These are phyloP conservation scores for Nyleta sp. DNA, from an alignment of 2,888 invertebrate genomes.

Conservation along the genomic window DNA sequence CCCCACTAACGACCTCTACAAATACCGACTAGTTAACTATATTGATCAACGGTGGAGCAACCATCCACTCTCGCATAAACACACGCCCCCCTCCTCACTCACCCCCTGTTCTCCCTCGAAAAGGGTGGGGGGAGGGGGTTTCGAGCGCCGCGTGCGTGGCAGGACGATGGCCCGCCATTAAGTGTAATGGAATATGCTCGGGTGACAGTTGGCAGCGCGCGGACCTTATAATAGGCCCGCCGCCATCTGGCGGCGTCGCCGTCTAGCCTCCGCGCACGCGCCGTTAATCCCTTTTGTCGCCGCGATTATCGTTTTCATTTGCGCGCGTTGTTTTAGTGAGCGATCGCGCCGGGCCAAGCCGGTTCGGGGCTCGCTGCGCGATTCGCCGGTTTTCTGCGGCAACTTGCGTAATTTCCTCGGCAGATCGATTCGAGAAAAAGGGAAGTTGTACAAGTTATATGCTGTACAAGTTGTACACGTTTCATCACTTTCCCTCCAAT, in stretches of 20 bases:
- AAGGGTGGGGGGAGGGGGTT: too few relatives aligned
- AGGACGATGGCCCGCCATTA: constrained; percentile 48
- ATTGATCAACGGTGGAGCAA: constrained; percentile 73
- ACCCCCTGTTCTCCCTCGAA: background rate
- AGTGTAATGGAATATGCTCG: constrained; percentile 70
- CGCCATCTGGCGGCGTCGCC: constrained; percentile 66
- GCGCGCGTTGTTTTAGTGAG: too few relatives aligned
- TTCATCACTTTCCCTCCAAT: too few relatives aligned
- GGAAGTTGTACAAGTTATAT: too few relatives aligned
- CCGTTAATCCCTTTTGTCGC: constrained; percentile 52
- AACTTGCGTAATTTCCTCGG: too few relatives aligned
- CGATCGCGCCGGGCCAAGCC: too few relatives aligned
- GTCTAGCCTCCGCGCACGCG: constrained; percentile 49
- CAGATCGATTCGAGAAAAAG: too few relatives aligned
- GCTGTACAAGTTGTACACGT: too few relatives aligned
- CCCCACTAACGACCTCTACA: constrained; percentile 67
- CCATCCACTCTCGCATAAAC: constrained; percentile 70
- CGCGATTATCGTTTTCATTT: constrained; percentile 50
- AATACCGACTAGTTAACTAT: constrained; percentile 72
- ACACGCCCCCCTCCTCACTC: constrained; percentile 8
- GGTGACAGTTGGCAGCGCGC: constrained; percentile 67
- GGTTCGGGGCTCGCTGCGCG: too few relatives aligned
- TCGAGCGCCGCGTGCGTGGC: too few relatives aligned
- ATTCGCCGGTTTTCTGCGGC: too few relatives aligned
- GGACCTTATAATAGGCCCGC: constrained; percentile 66